Conservation (phyloP, 2,888 invertebrate genomes). For the Venusia cambrica region DNA sequence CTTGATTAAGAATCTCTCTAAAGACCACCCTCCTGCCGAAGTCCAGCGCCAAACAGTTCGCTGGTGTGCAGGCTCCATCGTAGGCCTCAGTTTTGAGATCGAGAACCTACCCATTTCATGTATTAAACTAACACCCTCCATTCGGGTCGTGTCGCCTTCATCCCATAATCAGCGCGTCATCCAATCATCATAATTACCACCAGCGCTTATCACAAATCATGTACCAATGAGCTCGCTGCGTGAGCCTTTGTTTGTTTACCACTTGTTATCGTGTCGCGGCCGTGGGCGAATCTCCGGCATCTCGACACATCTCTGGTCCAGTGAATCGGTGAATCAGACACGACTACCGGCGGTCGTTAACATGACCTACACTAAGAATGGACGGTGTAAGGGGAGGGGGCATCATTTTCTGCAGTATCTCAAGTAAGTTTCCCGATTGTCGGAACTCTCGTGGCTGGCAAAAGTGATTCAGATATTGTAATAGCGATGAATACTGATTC, state of each 20-base stretch:
- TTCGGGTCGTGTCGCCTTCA: too few species aligned
- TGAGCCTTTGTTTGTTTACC: constrained; percentile 46
- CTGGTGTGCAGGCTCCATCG: too few species aligned
- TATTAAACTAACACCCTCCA: too few species aligned
- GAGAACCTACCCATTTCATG: too few species aligned
- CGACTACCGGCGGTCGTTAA: constrained; percentile 6
- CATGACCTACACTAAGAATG: constrained; percentile 47
- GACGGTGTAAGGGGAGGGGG: constrained; percentile 56
- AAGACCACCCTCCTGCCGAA: too few species aligned
- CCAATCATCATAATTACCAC: constrained; percentile 24
- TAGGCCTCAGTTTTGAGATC: too few species aligned
- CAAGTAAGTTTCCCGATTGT: constrained; percentile 60
- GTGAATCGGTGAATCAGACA: constrained; percentile 24
- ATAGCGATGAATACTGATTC: too few species aligned
- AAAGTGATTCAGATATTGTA: too few species aligned
- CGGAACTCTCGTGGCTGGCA: too few species aligned
- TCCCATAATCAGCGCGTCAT: constrained; percentile 18
- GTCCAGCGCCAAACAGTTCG: too few species aligned
- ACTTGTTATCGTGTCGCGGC: constrained; percentile 35
- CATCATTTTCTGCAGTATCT: constrained; percentile 60
- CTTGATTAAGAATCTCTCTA: too few species aligned
- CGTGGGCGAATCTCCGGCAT: constrained; percentile 38
- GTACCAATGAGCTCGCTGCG: constrained; percentile 28
- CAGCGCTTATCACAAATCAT: constrained; percentile 27
- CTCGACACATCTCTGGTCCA: constrained; percentile 28